Evolutionary conservation across 2,797 vertebrate genomes (phyloP).

Genomic region (Sebastes jordani): DNA sequence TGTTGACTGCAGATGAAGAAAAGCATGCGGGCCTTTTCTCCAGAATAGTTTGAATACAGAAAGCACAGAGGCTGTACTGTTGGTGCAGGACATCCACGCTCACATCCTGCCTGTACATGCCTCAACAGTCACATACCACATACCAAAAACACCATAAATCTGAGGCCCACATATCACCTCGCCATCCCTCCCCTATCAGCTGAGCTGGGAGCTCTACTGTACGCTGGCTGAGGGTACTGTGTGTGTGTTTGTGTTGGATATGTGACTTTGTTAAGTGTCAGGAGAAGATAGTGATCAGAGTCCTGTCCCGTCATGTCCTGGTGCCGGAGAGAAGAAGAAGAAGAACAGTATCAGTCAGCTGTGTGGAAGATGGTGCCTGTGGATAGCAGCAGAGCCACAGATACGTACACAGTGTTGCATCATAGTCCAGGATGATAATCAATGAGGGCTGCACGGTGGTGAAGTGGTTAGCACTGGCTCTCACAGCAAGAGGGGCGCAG

Average conservation of each 20-base stretch:
- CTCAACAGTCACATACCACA: not conserved
- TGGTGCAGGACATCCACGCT: no score
- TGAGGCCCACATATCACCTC: not conserved
- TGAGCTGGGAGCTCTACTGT: not conserved
- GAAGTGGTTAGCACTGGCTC: no score
- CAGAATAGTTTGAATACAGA: not conserved
- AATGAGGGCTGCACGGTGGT: no score
- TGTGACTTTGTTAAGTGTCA: not conserved
- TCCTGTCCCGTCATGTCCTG: constrained; percentile 1
- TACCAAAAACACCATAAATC: not conserved
- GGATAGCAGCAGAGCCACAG: not conserved
- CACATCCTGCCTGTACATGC: not conserved
- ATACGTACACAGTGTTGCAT: no score
- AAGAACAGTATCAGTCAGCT: not conserved
- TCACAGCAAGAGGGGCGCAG: no score
- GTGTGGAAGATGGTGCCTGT: not conserved
- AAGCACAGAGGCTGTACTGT: not conserved
- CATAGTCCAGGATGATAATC: no score
- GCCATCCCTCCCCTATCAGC: constrained; percentile 1
- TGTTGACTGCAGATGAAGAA: not conserved
- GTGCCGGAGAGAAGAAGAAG: not conserved
- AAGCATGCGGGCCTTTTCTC: not conserved
- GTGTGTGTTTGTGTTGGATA: not conserved
- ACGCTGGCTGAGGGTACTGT: not conserved
- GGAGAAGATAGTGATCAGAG: constrained; percentile 17